Base-by-base conservation (phyloP, 2,888 invertebrate genomes). In the Pristionchus entomophagus region DNA sequence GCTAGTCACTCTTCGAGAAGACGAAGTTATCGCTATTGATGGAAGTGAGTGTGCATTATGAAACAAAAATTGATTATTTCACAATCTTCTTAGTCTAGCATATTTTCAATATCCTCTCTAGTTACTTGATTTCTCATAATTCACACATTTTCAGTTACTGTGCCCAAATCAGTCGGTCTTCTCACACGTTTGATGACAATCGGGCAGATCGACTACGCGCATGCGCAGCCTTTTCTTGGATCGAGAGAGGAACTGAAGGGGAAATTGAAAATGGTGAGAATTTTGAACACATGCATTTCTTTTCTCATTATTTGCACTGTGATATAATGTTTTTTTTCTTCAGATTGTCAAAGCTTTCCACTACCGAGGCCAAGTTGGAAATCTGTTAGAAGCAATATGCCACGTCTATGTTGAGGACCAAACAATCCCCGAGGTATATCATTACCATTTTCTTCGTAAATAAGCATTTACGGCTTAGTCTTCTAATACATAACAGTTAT, bases 261-360 rank as follows among this genome's bases (percentile, higher is more conserved):
- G 2, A 83, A 59, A 38, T 53, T 87, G 53, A n/a, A 17, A 19
- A 53, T 81, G 10, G 87, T 77, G 32, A 51, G 84, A 26, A 35
- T 14, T 2, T 35, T 35, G 29, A 56, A 56, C 10, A 6, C 22
- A 17, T 22, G n/a, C n/a, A 35, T 65, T 65, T n/a, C n/a, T n/a
- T n/a, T n/a, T n/a, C n/a, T n/a, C n/a, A n/a, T n/a, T n/a, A n/a
- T n/a, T n/a, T n/a, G n/a, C n/a, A n/a, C n/a, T n/a, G n/a, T n/a
- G n/a, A n/a, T n/a, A n/a, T n/a, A n/a, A n/a, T n/a, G n/a, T n/a
- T n/a, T n/a, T n/a, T n/a, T n/a, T n/a, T n/a, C n/a, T n/a, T 51
- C n/a, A 83, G 83, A 56, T 83, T 32, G n/a, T 41, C 19, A 22
- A 14, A 29, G 26, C 3, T 1, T 83, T 41, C 62, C 19, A 22